Evolutionary conservation across 2,888 invertebrate genomes (phyloP), one percentile per base, ranked within the genome.

Genomic region (Halictus ligatus): DNA sequence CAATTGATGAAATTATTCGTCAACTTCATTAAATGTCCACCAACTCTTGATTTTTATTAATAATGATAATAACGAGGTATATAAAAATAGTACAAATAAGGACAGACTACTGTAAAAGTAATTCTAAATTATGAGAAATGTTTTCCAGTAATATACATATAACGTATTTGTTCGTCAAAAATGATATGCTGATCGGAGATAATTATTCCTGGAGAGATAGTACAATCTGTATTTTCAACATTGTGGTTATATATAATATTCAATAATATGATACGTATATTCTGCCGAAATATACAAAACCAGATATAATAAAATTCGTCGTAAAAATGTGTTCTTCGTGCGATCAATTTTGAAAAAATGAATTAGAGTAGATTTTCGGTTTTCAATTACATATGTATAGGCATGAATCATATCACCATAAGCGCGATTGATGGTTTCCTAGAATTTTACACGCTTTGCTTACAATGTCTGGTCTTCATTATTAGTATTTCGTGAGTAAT

Each of bases 401-500:
- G 48, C 13, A 58, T 69, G 76, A 80, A 80, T 83, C 58, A n/a
- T 74, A 40, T 75, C 15, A 12, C 15, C 15, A 12, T 25, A 72
- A 2, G 40, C 25, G 8, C 29, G 46, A 74, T 79, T 77, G 21
- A 12, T 21, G 48, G 69, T 58, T 80, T 85, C 54, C 10, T 58
- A 18, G 46, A 74, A 85, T 43, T 21, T 64, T 15, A 35, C 71
- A 64, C 25, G 10, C 29, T 21, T 78, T 80, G 67, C 50, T 58
- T 25, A 48, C 46, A 75, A 48, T 29, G 69, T 73, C 2, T 78
- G 46, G 40, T 79, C 54, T 43, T 40, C 29, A 69, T 50, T 80
- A 58, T 15, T 76, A 80, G 72, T 54, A 78, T 78, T 78, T 81
- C 46, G 73, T 88, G 86, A 88, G 21, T 86, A 80, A 88, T 46